Evolutionary conservation across 2,797 vertebrate genomes (phyloP), one percentile per base, ranked within the genome.

Genomic region (Eidolon dupreanum): DNA sequence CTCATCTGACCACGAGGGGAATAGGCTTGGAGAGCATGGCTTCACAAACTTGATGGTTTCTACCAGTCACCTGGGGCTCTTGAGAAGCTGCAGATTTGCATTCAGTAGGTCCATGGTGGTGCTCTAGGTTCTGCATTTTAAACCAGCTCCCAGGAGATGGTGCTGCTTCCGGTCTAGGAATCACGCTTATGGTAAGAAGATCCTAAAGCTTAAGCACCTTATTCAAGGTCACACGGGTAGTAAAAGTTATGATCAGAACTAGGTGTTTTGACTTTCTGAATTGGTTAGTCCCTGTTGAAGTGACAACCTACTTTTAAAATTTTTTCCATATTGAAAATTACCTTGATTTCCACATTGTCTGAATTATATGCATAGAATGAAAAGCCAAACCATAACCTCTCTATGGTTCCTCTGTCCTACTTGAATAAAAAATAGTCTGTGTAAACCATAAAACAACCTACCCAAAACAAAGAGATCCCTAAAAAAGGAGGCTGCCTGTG

Each of bases 241-340:
- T 84, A 86, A 93, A 85, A 74, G 31, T 77, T 93, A 86, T 1
- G 9, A 57, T 70, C 33, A 94, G 86, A 77, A 93, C 36, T 31
- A 87, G 68, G 19, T 77, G 49, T 59, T 84, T 74, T 63, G 77
- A 93, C 49, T 88, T 79, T 79, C 49, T 74, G 55, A 73, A 61
- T 24, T 41, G 63, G 15, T 31, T 57, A 73, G 24, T 75, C 12
- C 19, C 33, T 55, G 4, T 53, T 57, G 88, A 79, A 41, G 22
- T 57, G 57, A 82, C 63, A 83, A 61, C 28, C n/a, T 7, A 74
- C 49, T 26, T 33, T 26, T 66, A 28, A 38, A 38, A 20, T 79
- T 66, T 74, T 74, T 46, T 49, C 15, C 13, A 71, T 88, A 31
- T 88, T 84, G 95, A 93, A 26, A 96, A 81, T 85, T 75, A 33